Conservation (phyloP, 2,113 vertebrate species). For the Petaurus breviceps region DNA sequence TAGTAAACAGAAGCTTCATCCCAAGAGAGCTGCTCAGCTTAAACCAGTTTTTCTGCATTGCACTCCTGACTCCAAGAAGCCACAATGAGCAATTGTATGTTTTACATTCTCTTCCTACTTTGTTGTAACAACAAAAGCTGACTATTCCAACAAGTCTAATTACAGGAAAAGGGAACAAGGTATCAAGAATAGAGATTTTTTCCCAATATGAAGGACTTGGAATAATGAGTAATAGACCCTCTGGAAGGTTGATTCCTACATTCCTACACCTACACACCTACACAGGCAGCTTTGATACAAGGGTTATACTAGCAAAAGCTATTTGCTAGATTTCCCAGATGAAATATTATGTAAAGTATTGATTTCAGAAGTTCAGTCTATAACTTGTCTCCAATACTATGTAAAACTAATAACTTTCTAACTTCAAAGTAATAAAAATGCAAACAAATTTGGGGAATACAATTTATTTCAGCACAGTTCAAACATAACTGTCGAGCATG, state of each 20-base stretch:
- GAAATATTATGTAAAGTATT: not conserved
- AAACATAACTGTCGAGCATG: not conserved
- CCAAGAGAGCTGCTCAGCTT: not conserved
- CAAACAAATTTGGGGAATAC: not conserved
- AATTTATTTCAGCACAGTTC: not conserved
- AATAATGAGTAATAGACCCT: not conserved
- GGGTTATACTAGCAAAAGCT: not conserved
- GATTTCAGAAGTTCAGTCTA: not conserved
- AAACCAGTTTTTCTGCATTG: not conserved
- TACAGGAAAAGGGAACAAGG: not conserved
- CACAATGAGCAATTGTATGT: not conserved
- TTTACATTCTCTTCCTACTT: not conserved
- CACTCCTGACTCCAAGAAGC: not conserved
- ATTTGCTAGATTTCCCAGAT: not conserved
- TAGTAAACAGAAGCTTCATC: not conserved
- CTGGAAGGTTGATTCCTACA: not conserved
- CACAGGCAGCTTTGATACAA: not conserved
- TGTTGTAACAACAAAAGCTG: not conserved
- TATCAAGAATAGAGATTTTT: not conserved
- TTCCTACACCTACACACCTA: not conserved
- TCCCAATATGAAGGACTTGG: not conserved
- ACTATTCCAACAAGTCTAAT: not conserved
- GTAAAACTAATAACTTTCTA: not conserved
- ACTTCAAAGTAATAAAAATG: not conserved
- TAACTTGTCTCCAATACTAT: constrained; percentile 10